Conservation (phyloP, 2,113 vertebrate species). For the Sporophila hypoxantha region DNA sequence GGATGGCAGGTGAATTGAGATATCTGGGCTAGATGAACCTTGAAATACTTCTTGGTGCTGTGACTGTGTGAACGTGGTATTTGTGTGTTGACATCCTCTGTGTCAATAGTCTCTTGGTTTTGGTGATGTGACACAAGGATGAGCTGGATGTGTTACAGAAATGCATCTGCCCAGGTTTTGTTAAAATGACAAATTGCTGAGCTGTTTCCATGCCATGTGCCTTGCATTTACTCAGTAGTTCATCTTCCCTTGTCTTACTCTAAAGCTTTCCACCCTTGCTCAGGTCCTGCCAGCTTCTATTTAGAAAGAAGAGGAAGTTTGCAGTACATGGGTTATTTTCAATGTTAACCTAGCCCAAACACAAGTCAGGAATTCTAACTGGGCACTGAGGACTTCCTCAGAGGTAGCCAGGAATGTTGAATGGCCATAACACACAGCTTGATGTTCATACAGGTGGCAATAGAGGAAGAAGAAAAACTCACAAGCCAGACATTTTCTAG, state of each 20-base stretch:
- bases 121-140: not conserved
- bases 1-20: not conserved
- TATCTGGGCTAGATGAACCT: not conserved
- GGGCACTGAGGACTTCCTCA: not conserved
- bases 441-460: not conserved
- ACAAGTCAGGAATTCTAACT: not conserved
- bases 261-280: not conserved
- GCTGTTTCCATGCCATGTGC: not conserved
- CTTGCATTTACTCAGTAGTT: not conserved
- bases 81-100: not conserved
- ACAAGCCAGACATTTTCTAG: not conserved
- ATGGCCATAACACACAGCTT: fast-evolving
- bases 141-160: not conserved
- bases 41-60: not conserved
- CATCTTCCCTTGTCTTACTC: not conserved
- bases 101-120: not conserved
- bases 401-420: not conserved
- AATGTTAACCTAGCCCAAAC: not conserved
- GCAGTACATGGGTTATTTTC: not conserved
- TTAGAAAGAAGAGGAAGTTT: not conserved
- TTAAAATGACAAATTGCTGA: not conserved
- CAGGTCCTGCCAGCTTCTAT: not conserved
- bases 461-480: not conserved
- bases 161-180: not conserved
- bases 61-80: not conserved